Percentiles rank a stretch among this genome's conserved stretches.
Conservation (phyloP, 2,797 vertebrate species). For the Falco biarmicus region DNA sequence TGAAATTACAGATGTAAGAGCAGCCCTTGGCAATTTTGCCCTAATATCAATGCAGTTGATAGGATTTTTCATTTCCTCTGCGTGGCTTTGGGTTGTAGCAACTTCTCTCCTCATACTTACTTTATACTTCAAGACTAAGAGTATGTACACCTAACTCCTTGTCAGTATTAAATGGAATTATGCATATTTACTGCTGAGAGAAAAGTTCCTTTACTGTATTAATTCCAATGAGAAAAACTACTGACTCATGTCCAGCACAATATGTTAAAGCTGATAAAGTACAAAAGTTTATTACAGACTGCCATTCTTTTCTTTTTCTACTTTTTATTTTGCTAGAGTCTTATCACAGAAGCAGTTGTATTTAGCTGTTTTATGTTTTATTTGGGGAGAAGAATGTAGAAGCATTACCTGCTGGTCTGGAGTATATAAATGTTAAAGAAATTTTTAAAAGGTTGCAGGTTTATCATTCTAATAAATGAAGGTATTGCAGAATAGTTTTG, state of each 20-base stretch:
- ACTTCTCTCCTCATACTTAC: not conserved
- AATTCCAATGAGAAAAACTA: not conserved
- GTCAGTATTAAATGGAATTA: not conserved
- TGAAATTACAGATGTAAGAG: not conserved
- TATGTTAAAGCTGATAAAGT: not conserved
- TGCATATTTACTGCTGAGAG: not conserved
- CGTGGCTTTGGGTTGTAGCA: not conserved
- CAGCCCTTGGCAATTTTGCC: not conserved
- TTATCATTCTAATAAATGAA: not conserved
- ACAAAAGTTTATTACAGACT: not conserved
- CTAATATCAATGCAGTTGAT: not conserved
- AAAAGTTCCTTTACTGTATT: not conserved
- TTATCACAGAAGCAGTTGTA: not conserved
- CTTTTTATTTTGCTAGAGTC: not conserved
- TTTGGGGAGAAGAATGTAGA: not conserved
- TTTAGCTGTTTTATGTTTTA: not conserved
- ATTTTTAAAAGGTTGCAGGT: rapidly evolving
- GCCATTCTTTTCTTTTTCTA: not conserved
- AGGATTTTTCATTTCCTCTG: conserved; percentile 10
- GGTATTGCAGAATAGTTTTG: not conserved
- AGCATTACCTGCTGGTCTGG: not conserved
- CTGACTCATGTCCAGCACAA: not conserved
- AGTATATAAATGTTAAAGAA: not conserved
- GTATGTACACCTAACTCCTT: not conserved
- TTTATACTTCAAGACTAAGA: not conserved